Evolutionary conservation across 2,797 vertebrate genomes (phyloP), one percentile per base, ranked within the genome.

Genomic region (Sardinella longiceps): DNA sequence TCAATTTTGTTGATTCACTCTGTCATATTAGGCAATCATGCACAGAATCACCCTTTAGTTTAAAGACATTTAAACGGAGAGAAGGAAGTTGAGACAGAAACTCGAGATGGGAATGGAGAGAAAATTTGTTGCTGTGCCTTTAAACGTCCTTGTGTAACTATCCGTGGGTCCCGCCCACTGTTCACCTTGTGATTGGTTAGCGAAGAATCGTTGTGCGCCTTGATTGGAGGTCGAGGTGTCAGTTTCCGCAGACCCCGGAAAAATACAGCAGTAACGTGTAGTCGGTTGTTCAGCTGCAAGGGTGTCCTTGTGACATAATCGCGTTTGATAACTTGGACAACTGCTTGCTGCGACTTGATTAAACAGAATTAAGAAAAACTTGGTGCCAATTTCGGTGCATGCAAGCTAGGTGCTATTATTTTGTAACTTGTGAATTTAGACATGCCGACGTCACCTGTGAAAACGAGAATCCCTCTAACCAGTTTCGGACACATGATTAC

Each of bases 401-500:
- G 4, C 43, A 43, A 7, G 7, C 43, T n/a, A 43, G 7, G 23
- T 23, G 18, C 53, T 23, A 12, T 33, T 30, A 3, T 14, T 33
- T 12, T 66, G n/a, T 70, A 15, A 15, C 14, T 70, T 70, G 11
- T 63, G n/a, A 11, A 11, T 70, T 70, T 18, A 92, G 90, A 30
- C 1, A 94, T 94, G 91, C 92, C 93, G 85, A 94, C 88, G 1
- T 93, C 93, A 53, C 93, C 94, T 0, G 92, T 93, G 0, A 93
- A 94, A 86, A 92, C 91, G 14, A 88, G 90, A 63, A 93, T 94
- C 83, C 93, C 93, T 0, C 83, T 93, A 15, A 93, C 90, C 58
- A 94, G 94, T 51, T 93, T 94, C 51, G 94, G 93, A 28, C 94
- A 94, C 83, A 86, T 95, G 82, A 85, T 94, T 23, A 92, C 91